Base-by-base conservation (phyloP, 2,888 invertebrate genomes). In the Synergus laeviventris region DNA sequence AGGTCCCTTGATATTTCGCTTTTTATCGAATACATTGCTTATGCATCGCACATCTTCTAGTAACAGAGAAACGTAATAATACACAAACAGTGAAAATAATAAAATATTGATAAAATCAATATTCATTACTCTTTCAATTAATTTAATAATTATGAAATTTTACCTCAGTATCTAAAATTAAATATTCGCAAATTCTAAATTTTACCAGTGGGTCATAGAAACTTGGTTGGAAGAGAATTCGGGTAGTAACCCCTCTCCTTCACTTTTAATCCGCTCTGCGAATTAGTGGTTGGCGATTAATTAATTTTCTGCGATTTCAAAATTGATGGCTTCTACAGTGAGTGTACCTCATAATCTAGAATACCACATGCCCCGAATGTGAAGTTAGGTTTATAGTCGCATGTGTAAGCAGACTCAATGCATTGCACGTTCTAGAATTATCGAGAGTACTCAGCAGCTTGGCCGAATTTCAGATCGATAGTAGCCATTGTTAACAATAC, bases 401-500 rank as follows among this genome's bases (percentile, higher is more conserved):
- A 86, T 85, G 83, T 83, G 82, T 79, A 82, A 76, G 80, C 84
- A 81, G 83, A 84, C 84, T 85, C 86, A 86, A 87, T 87, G 87
- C 86, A 87, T 85, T 87, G 86, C 87, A 87, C 87, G 87, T 87
- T 87, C 82, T 82, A 86, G 84, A 87, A 87, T 86, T 87, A 87
- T 87, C 87, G 87, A 87, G 86, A 86, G 87, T 87, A 86, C 86
- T 87, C 87, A 84, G 84, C 84, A 86, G 86, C 87, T 87, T 84
- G 83, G 85, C 84, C 85, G 85, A 87, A 87, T 86, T 87, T 86
- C 87, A 85, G 82, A 82, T 82, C 81, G 80, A 78, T 79, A 81
- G 45, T 24, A 24, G 24, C 45, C 21, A 66, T 66, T 45, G 66
- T 66, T 81, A 80, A 39, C 45, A 59, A 73, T 66, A 45, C 45